Evolutionary conservation across 2,113 vertebrate species (phyloP), one percentile per base, ranked within the genome.

Genomic region (Microcebus ravelobensis): DNA sequence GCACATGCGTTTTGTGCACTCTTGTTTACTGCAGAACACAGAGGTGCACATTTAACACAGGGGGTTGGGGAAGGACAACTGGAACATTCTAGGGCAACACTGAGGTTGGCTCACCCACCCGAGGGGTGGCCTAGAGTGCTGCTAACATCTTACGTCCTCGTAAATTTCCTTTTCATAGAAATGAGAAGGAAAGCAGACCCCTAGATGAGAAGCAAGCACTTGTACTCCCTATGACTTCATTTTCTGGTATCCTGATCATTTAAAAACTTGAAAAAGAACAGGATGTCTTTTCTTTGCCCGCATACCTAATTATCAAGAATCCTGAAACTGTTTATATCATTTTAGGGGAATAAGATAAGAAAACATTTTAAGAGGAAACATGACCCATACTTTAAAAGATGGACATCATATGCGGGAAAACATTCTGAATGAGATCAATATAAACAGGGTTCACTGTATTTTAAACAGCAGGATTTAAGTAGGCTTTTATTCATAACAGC

Each of bases 281-380:
- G 90, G 91, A 97, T 96, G 94, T 97, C 96, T 98, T 86, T 90
- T 92, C 96, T 94, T 97, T 95, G 93, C 80, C 97, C 96, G 13
- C 90, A 95, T 97, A 95, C 97, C 96, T 97, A 97, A 98, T 98
- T 96, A 98, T 98, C 98, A 95, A 96, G 97, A 96, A 95, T 96
- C 92, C 94, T 97, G 92, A 97, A 97, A 97, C 97, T 77, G 95
- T 97, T 98, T 96, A 95, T 98, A 97, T 96, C 98, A 97, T 97
- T 98, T 98, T 98, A 98, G 94, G 95, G 97, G 97, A 98, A 98
- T 97, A 97, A 98, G 97, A 98, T 98, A 98, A 98, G 98, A 97
- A 97, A 98, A 90, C 59, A 97, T 97, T 94, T 97, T 97, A 97
- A 98, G 96, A 97, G 96, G 97, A 98, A 97, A 98, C 97, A 98